Base-by-base conservation (phyloP, 2,888 invertebrate species). In the Tholera decimalis region DNA sequence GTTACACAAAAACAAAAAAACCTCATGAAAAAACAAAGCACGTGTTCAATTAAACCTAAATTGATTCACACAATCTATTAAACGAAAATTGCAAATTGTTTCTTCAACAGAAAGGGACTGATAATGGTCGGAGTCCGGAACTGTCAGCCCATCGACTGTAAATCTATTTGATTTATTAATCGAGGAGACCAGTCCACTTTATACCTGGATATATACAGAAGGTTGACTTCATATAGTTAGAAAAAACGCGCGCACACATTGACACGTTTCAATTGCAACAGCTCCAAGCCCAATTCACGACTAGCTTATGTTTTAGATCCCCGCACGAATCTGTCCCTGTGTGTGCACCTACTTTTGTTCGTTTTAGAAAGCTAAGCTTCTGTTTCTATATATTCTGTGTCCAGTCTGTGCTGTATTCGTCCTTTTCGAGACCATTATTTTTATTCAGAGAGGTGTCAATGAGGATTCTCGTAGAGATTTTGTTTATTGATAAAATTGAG, bases 131-230 rank as follows among this genome's bases (percentile, higher is more conserved):
- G 47, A 58, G 60, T 43, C 47, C 76, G 70, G 33, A 41, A 30
- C 47, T 65, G 65, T 61, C 71, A 43, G 64, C 61, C 49, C 39
- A 30, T 70, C 51, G 51, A 61, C 58, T 64, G 76, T 77, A 55
- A 76, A 75, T 75, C 76, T 79, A 65, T 70, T 79, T 70, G 70
- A 75, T 70, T 75, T 58, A 70, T 76, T 71, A 71, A 70, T 59
- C 55, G 43, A 44, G 3, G 22, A 28, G 39, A 26, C 11, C 9
- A 28, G 33, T 28, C 47, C 18, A 18, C 47, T 11, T 5, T 6
- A 18, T 5, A 2, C 7, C 18, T 6, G 13, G 2, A 28, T 33
- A 26, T 6, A 1, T 11, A 18, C 46, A 65, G 61, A 70, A 70
- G 61, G 30, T 2, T 1, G 11, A 7, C 7, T 33, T 8, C 1